Base-by-base conservation (phyloP, 2,113 vertebrate genomes). In the Mesembrinibis cayennensis region DNA sequence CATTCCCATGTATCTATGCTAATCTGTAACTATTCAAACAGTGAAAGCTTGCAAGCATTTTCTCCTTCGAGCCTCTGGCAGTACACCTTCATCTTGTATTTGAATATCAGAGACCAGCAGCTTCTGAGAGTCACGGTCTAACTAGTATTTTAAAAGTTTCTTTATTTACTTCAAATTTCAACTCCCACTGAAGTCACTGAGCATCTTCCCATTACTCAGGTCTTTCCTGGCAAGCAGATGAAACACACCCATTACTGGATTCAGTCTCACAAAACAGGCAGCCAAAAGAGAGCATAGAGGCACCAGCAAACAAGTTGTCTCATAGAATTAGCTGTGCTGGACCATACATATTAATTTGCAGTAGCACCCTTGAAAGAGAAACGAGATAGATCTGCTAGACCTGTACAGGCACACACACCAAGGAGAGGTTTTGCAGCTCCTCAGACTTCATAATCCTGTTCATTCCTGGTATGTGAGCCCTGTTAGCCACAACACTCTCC, bases 361-460 rank as follows among this genome's bases (percentile, higher is more conserved):
- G 16, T 18, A 67, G 13, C 11, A 65, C 6, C 5, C 9, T 50
- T 82, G 29, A 47, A 85, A 67, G 16, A 76, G 25, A 42, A 52
- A 32, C 1, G 1, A 18, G 25, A 32, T 10, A 16, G 14, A 30
- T 55, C 23, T 47, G 11, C 8, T 71, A 40, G 29, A 36, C 14
- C 18, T 70, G 8, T 32, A 45, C 7, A 7, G 0, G 0, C 10
- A 19, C 11, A 45, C 0, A 1, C 14, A 14, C 6, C 12, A 47
- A 42, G 16, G 40, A 56, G 42, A 56, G 2, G 3, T 36, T 58
- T 80, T 83, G 49, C 5, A 2, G 7, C 10, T 76, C 27, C n/a
- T 74, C 56, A 63, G 3, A 15, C 17, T 63, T 74, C 56, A 25
- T 52, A 69, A 65, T 45, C 23, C 30, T 47, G 4, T 52, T 85